Base-by-base conservation (phyloP, 2,797 vertebrate genomes). In the Paedocypris micromegethes region DNA sequence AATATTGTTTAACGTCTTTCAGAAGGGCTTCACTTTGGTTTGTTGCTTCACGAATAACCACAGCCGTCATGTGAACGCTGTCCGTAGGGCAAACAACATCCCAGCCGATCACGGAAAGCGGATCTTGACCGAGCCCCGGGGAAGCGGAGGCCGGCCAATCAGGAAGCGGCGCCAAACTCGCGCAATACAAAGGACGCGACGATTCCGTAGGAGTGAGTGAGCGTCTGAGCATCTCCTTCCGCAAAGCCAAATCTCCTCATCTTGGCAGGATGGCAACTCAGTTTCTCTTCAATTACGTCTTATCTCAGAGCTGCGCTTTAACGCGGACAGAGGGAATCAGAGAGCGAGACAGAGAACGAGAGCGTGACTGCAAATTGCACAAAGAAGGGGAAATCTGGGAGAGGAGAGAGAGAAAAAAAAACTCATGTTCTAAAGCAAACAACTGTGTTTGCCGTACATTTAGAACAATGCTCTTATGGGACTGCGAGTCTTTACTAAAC, bases 401-500 rank as follows among this genome's bases (percentile, higher is more conserved):
- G 38, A 51, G 72, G 45, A 73, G 72, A 69, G 67, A 67, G 70
- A 72, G 3, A 68, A 64, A 75, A 68, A 23, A 23, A 23, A 23
- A 23, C 23, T 23, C 38, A 71, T 6, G 46, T 70, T 77, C 80
- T 73, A 70, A 77, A 83, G 75, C 77, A 81, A 85, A 87, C 84
- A 84, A 79, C 75, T 72, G 75, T 66, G 72, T 74, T 77, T 73
- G 63, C 79, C 76, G 77, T 80, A 73, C 79, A 81, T 82, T 81
- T 81, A 83, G 77, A 79, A 79, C 82, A 81, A 77, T 78, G 62
- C 70, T 88, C 86, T 87, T 74, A 72, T 69, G 86, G 85, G 87
- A 88, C 78, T 56, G 72, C 46, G 8, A 84, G 84, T 86, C 85
- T 86, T 87, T 86, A 87, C 85, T 84, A 66, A 80, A 78, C 83